Evolutionary conservation across 2,888 invertebrate species (phyloP), one percentile per base, ranked within the genome.

Genomic region (Stenurella melanura): DNA sequence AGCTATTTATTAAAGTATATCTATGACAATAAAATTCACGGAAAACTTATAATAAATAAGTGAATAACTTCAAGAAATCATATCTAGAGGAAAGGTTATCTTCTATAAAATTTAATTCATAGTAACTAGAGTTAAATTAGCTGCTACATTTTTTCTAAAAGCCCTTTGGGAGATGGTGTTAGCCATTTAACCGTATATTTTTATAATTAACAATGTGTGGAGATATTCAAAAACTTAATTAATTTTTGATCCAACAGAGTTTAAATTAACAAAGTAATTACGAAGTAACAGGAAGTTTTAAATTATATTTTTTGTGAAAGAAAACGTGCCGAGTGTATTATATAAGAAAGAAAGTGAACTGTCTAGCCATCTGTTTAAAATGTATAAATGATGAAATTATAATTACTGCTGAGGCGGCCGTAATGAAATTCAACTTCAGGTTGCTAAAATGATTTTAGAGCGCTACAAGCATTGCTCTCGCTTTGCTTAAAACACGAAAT

Each of bases 351-450:
- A 78, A 83, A 81, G 82, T 81, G 78, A 82, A 82, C 80, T 79
- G 83, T 82, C 84, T 80, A 81, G 79, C 83, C 82, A 83, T 83
- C 83, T 84, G 84, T 80, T 83, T 79, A 77, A 83, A 84, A 83
- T 83, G 80, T 81, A 81, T 80, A 83, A 85, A 83, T 82, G 81
- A 85, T 85, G 83, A 84, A 84, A 84, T 84, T 84, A 84, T 84
- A 84, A 84, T 84, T 84, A 84, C 79, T 79, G 78, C 74, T 78
- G 81, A 81, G 79, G 80, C 78, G 75, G 77, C 78, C 77, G 75
- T 83, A 85, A 84, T 85, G 85, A 84, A 83, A 84, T 84, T 84
- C 82, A 77, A 77, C 82, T 84, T 80, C 82, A 83, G 82, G 83
- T 84, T 83, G 79, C 77, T 79, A 77, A 81, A 81, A 80, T 76